Percentiles rank a stretch among this genome's conserved stretches.
Conservation (phyloP, 2,113 vertebrate species). For the Neolamprologus modestus region DNA sequence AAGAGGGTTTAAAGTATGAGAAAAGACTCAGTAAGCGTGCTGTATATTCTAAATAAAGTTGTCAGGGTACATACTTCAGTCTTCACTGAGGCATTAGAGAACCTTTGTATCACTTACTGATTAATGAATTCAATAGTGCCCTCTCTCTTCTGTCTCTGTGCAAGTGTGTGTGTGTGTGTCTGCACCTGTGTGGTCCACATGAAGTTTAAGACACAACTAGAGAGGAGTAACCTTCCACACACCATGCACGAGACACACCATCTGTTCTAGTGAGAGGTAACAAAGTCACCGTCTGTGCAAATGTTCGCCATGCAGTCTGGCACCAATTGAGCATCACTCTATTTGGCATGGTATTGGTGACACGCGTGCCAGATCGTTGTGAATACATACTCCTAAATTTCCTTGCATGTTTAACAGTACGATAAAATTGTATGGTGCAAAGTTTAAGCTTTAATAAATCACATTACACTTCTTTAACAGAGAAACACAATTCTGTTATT, state of each 20-base stretch:
- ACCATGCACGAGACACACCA: constrained; percentile 42
- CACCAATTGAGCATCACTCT: constrained; percentile 31
- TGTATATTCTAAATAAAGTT: neutral
- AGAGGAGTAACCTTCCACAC: constrained; percentile 37
- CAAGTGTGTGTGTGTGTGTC: neutral
- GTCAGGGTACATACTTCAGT: accelerated
- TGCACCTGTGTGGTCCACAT: constrained; percentile 14
- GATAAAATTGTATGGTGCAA: neutral
- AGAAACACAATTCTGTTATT: neutral
- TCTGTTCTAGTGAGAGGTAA: constrained; percentile 51
- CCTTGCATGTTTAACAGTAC: neutral
- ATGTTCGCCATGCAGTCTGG: constrained; percentile 42
- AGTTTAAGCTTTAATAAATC: neutral
- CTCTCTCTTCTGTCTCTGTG: neutral
- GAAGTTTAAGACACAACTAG: constrained; percentile 28
- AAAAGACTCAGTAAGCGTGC: neutral
- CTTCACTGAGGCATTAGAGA: neutral
- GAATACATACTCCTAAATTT: neutral
- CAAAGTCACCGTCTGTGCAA: constrained; percentile 46
- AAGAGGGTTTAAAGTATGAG: neutral
- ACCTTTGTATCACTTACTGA: neutral
- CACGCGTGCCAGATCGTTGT: neutral
- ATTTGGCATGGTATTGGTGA: constrained; percentile 29
- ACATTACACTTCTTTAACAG: neutral
- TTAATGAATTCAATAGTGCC: neutral